These are phyloP conservation scores for Sebastes hopkinsi DNA, from an alignment of 2,797 vertebrate species.

Conservation along the genomic window DNA sequence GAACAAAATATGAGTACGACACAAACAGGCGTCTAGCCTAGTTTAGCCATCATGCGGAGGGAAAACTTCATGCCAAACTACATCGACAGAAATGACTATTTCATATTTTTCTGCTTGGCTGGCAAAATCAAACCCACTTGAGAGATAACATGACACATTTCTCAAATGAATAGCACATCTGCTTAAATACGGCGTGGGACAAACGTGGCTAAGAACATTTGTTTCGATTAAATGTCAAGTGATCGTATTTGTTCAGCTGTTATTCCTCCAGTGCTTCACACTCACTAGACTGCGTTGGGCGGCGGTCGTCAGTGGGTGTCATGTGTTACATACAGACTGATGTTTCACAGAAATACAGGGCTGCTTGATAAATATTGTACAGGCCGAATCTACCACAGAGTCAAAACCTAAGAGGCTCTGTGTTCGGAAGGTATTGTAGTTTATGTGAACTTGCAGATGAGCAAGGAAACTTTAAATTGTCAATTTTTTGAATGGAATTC, in stretches of 20 bases:
- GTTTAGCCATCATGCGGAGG: neutral
- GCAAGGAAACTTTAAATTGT: neutral
- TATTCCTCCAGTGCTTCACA: neutral
- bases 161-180: neutral
- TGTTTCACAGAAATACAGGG: neutral
- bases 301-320: neutral
- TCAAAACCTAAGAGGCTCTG: neutral
- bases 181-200: neutral
- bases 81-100: neutral
- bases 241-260: neutral
- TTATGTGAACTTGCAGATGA: neutral
- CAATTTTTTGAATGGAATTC: neutral
- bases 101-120: neutral
- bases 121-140: neutral
- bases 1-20: neutral
- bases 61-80: neutral
- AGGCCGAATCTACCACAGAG: neutral
- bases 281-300: neutral
- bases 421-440: neutral
- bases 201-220: neutral
- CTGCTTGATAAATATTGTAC: neutral
- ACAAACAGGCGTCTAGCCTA: neutral
- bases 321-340: neutral
- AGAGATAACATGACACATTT: neutral
- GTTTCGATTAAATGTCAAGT: neutral